phyloP scores from a whole-genome alignment of 2,888 invertebrate genomes.

The Lasiommata megera region DNA sequence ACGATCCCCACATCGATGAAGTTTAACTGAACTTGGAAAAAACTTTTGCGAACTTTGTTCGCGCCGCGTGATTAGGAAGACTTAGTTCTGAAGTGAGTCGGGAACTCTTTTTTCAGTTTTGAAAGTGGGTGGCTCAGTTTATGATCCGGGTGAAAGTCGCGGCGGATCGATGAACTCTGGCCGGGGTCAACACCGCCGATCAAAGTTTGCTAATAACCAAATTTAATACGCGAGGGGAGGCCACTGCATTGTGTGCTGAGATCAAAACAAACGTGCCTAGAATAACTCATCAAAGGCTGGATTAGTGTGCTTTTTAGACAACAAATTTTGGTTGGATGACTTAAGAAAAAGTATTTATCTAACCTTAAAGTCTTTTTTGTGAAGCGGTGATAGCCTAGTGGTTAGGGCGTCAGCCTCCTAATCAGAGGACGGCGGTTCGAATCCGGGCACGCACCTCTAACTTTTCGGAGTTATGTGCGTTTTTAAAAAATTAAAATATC shows the following conservation, averaged over 20 bases:
- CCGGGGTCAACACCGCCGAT: slow-evolving; percentile 71
- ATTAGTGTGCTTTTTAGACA: neutral
- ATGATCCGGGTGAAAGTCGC: slow-evolving; percentile 80
- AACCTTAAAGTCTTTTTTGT: too few species aligned
- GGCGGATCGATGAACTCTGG: slow-evolving; percentile 73
- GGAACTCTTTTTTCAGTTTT: slow-evolving; percentile 79
- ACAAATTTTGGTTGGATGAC: neutral
- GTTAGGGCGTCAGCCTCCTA: too few species aligned
- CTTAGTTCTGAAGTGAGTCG: slow-evolving; percentile 79
- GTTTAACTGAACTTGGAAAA: slow-evolving; percentile 78
- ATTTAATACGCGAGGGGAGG: slow-evolving; percentile 68
- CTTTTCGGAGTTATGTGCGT: too few species aligned
- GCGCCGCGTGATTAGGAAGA: slow-evolving; percentile 80
- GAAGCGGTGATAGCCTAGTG: too few species aligned
- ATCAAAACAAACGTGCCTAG: slow-evolving; percentile 30
- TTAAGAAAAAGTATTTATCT: neutral
- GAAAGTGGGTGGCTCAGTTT: slow-evolving; percentile 81
- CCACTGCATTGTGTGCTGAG: slow-evolving; percentile 51
- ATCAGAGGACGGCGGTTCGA: too few species aligned
- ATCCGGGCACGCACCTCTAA: too few species aligned
- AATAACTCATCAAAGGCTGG: slow-evolving; percentile 15
- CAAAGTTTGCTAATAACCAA: slow-evolving; percentile 79
- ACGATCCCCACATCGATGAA: slow-evolving; percentile 79
- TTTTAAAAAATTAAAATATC: too few species aligned
- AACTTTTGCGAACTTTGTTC: slow-evolving; percentile 73